A percentile compares a stretch with the other conserved stretches of the same genome.
Conservation (phyloP, 2,113 vertebrate species). For the Catharus fuscescens region DNA sequence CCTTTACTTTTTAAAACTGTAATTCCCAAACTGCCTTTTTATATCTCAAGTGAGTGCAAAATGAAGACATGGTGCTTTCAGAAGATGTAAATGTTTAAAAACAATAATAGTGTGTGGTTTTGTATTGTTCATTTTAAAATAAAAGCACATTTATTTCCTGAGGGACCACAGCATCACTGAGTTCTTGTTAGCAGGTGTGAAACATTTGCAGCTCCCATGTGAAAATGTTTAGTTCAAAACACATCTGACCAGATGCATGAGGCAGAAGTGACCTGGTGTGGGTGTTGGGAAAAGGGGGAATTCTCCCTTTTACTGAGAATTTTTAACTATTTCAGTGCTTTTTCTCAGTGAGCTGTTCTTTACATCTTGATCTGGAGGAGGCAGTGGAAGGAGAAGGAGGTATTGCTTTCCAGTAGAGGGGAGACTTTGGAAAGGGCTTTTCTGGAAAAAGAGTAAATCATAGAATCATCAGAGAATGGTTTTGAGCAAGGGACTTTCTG, state of each 20-base stretch:
- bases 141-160: not conserved
- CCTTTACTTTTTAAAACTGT: not conserved
- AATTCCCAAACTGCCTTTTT: not conserved
- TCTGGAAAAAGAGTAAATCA: not conserved
- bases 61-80: not conserved
- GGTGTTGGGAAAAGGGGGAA: not conserved
- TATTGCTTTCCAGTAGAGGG: not conserved
- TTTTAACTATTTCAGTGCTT: not conserved
- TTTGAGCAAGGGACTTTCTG: not conserved
- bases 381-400: not conserved
- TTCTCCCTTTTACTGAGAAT: rapidly evolving
- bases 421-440: not conserved
- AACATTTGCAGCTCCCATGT: not conserved
- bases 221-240: not conserved
- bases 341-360: not conserved
- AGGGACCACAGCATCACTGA: not conserved
- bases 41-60: not conserved
- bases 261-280: not conserved
- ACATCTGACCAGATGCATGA: not conserved
- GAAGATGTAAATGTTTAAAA: not conserved
- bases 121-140: not conserved
- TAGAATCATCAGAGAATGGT: not conserved
- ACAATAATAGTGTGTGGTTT: not conserved
- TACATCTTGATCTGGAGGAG: not conserved
- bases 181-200: not conserved